Evolutionary conservation across 2,888 invertebrate genomes (phyloP).

Genomic region (Odontothrips loti): DNA sequence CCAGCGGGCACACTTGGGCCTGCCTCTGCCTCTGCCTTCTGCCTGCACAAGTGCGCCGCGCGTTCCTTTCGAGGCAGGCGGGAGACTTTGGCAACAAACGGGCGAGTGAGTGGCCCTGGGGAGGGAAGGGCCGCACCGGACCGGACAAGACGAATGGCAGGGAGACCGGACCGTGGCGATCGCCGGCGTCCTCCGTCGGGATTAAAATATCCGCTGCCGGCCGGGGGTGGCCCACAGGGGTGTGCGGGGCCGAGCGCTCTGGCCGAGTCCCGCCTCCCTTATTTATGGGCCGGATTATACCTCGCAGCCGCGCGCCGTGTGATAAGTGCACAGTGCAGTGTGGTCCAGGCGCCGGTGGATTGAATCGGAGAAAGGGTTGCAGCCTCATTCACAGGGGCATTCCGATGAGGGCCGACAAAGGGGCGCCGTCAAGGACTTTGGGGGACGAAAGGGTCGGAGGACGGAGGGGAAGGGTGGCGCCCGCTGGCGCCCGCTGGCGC

Average conservation of each 20-base stretch:
- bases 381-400: too few species aligned
- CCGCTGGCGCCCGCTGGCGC: background rate
- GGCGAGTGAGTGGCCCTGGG: background rate
- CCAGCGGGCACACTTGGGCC: too few species aligned
- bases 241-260: background rate
- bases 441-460: background rate
- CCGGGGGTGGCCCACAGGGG: background rate
- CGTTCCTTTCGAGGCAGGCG: too few species aligned
- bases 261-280: too few species aligned
- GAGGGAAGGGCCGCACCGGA: background rate
- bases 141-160: constrained; percentile 1
- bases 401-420: background rate
- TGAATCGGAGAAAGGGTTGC: too few species aligned
- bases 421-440: background rate
- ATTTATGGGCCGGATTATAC: background rate
- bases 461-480: background rate
- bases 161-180: background rate
- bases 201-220: constrained; percentile 21
- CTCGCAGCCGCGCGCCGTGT: background rate
- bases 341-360: background rate
- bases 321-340: background rate
- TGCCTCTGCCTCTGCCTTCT: too few species aligned
- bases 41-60: too few species aligned
- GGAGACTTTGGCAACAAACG: background rate
- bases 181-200: background rate